Evolutionary conservation across 2,113 vertebrate species (phyloP), one percentile per base, ranked within the genome.

Genomic region (Osmerus mordax): DNA sequence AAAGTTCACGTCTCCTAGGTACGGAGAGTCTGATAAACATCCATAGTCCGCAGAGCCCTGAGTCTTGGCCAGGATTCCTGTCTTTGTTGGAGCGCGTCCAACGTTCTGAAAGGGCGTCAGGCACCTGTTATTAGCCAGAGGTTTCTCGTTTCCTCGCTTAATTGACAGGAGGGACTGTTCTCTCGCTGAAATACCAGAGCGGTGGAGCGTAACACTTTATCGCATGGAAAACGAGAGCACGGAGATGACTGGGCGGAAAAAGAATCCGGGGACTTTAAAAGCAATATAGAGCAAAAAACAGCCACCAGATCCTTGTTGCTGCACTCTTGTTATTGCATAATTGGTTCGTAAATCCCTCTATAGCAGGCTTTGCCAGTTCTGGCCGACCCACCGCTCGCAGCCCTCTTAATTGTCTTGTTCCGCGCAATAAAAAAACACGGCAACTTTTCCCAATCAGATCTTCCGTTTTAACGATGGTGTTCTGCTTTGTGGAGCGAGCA

Each of bases 381-480:
- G 63, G 18, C 25, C 25, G 47, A n/a, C 9, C 32, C 60, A 19
- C 13, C 16, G 8, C 53, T 65, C 52, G 53, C 12, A 56, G 65
- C 54, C 2, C n/a, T 36, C 19, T 72, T 76, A 76, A 67, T 67
- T 77, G 75, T 65, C 41, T 61, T 41, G 75, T 69, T 73, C 65
- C 41, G 23, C 52, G 23, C 66, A 56, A 58, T 73, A 75, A 56
- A 60, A 23, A 72, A 71, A 53, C 62, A 65, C 18, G 2, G 69
- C 53, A 9, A 65, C 8, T n/a, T 16, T 53, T 74, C 29, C 67
- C 52, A 75, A 59, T 65, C 25, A 68, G 70, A 51, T 58, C 6
- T 55, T 8, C 18, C 47, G 64, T 19, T 41, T 64, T 64, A 59
- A 67, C 64, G 36, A 63, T 61, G 62, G 64, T 21, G 2, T 67